These are phyloP conservation scores for Cephalopachus bancanus DNA, from an alignment of 2,797 vertebrate species.

Conservation along the genomic window DNA sequence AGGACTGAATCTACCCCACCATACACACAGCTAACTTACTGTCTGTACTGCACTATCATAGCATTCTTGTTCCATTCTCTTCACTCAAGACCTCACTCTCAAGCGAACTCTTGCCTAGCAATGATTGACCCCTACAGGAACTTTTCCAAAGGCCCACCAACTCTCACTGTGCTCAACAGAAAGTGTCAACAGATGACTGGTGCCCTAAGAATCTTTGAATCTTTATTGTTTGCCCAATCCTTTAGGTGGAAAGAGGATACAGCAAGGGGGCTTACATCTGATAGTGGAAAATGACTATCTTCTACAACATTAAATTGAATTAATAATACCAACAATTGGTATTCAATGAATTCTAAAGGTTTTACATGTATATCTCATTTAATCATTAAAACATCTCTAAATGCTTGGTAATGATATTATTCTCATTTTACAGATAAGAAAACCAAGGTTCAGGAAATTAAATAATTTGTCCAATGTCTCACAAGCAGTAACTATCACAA, in stretches of 20 bases:
- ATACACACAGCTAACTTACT: neutral
- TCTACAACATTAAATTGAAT: neutral
- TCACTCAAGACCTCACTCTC: neutral
- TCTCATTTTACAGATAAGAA: slow-evolving; percentile 1
- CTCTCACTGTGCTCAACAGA: too few species aligned
- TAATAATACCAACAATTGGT: neutral
- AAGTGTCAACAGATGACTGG: neutral
- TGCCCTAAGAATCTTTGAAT: neutral
- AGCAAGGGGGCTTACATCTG: neutral
- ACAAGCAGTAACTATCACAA: neutral
- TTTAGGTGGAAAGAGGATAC: neutral
- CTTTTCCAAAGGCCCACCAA: too few species aligned
- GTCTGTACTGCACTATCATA: too few species aligned
- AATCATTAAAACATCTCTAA: neutral
- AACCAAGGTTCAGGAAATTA: neutral
- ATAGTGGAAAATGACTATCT: neutral
- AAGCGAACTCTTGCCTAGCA: neutral
- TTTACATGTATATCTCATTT: neutral
- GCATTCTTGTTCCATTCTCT: too few species aligned
- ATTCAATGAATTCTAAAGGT: neutral
- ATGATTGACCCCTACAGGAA: too few species aligned
- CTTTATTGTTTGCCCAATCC: neutral
- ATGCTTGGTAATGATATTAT: neutral
- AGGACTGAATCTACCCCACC: neutral
- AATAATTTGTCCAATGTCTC: neutral